A percentile compares a stretch with the other conserved stretches of the same genome.
Conservation (phyloP, 2,888 invertebrate species). For the Drosophila recens region DNA sequence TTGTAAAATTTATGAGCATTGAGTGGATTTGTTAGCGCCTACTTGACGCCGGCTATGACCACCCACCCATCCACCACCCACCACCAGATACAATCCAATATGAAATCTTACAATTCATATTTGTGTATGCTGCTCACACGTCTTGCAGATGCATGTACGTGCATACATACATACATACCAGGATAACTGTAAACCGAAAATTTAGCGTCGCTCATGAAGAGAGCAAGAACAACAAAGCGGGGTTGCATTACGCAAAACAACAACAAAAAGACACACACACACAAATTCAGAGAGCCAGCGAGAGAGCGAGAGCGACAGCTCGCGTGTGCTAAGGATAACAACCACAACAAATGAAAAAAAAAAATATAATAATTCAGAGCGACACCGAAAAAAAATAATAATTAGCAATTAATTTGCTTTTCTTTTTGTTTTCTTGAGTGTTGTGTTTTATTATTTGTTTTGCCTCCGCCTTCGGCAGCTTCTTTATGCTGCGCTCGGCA, state of each 20-base stretch:
- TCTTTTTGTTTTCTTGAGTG: slow-evolving; percentile 9
- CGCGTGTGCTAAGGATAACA: slow-evolving; percentile 51
- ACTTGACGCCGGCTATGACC: slow-evolving; percentile 8
- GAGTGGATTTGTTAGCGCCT: slow-evolving; percentile 8
- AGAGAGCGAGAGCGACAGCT: slow-evolving; percentile 5
- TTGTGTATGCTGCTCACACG: slow-evolving; percentile 31
- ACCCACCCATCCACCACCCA: not conserved
- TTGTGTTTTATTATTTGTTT: slow-evolving; percentile 7
- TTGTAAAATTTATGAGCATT: slow-evolving; percentile 19
- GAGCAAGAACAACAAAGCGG: slow-evolving; percentile 31
- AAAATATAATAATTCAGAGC: slow-evolving; percentile 14
- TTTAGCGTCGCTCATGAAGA: slow-evolving; percentile 15
- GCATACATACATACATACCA: not conserved
- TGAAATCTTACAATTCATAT: slow-evolving; percentile 19
- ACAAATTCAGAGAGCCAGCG: slow-evolving; percentile 10
- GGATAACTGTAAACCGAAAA: slow-evolving; percentile 38
- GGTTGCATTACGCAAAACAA: slow-evolving; percentile 38
- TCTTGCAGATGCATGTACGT: not conserved
- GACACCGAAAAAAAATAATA: slow-evolving; percentile 18
- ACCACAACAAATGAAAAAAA: slow-evolving; percentile 43
- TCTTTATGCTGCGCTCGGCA: slow-evolving; percentile 28
- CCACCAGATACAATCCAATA: not conserved
- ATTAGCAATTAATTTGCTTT: slow-evolving; percentile 31
- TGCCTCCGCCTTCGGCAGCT: slow-evolving; percentile 14
- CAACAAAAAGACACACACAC: slow-evolving; percentile 32